These are phyloP conservation scores for Pyrocoelia pectoralis DNA, from an alignment of 2,888 invertebrate species.

Conservation along the genomic window DNA sequence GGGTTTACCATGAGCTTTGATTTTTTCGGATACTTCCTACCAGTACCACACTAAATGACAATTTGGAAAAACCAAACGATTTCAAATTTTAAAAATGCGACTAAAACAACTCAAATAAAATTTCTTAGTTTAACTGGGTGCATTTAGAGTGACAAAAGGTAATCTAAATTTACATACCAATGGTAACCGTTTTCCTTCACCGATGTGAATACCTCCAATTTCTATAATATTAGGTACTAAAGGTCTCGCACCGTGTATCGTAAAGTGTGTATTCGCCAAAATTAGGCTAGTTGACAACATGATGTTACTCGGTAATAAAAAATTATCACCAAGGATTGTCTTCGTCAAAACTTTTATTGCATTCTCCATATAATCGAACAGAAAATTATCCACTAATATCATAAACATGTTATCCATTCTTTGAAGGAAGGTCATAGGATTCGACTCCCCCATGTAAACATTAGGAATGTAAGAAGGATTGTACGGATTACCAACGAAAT, in stretches of 20 bases:
- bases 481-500: slow-evolving; percentile 60
- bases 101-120: no score
- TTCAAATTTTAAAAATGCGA: no score
- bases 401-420: slow-evolving; percentile 44
- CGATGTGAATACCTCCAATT: slow-evolving; percentile 64
- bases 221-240: slow-evolving; percentile 62
- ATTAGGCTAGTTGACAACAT: slow-evolving; percentile 54
- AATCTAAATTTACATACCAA: slow-evolving; percentile 35
- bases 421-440: slow-evolving; percentile 43
- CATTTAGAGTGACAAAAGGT: no score
- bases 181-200: slow-evolving; percentile 46
- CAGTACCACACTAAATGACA: no score
- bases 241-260: slow-evolving; percentile 59
- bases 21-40: no score
- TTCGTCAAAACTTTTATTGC: no score
- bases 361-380: no score
- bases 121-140: no score
- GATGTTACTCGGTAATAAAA: no score
- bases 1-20: no score
- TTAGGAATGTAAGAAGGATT: slow-evolving; percentile 59
- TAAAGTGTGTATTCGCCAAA: slow-evolving; percentile 61
- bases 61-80: no score
- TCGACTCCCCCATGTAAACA: slow-evolving; percentile 54
- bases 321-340: no score
- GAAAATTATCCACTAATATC: slow-evolving; percentile 6